Percentiles rank a stretch among this genome's conserved stretches.
Conservation (phyloP, 2,797 vertebrate species). For the Rhabdophis nuchalis region DNA sequence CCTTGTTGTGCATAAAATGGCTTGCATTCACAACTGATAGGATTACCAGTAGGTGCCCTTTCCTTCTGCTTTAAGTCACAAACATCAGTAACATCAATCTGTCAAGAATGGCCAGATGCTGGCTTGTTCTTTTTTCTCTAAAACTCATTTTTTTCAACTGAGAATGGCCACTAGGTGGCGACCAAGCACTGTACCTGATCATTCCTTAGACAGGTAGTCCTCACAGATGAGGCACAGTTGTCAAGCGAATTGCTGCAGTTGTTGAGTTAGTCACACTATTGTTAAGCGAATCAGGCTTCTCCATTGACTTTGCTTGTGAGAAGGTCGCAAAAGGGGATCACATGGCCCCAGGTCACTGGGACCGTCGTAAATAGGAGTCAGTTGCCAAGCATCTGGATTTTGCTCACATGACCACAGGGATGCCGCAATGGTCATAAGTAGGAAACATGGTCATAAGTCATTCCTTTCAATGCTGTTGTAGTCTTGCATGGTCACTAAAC, state of each 20-base stretch:
- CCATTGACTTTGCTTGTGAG: too few relatives aligned
- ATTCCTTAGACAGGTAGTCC: not conserved
- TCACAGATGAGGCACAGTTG: not conserved
- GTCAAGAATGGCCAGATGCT: slow-evolving; percentile 43
- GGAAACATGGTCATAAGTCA: not conserved
- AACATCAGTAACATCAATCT: slow-evolving; percentile 8
- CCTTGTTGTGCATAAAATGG: not conserved
- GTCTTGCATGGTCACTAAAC: not conserved
- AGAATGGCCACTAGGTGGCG: slow-evolving; percentile 59
- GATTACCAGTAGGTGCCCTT: not conserved
- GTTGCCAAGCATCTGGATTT: too few relatives aligned
- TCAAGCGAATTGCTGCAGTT: not conserved
- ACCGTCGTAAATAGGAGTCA: too few relatives aligned
- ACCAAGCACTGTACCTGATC: not conserved
- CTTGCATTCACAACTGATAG: slow-evolving; percentile 39
- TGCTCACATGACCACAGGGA: too few relatives aligned
- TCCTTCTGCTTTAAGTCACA: slow-evolving; percentile 40
- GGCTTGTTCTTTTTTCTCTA: slow-evolving; percentile 31
- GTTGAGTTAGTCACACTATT: not conserved
- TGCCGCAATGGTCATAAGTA: rapidly evolving
- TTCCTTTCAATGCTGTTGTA: not conserved
- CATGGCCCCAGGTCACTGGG: rapidly evolving
- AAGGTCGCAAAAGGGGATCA: too few relatives aligned
- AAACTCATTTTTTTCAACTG: rapidly evolving
- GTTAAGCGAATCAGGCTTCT: not conserved